Base-by-base conservation (phyloP, 1,140 invertebrate species). In the Panagrolaimus sp. region DNA sequence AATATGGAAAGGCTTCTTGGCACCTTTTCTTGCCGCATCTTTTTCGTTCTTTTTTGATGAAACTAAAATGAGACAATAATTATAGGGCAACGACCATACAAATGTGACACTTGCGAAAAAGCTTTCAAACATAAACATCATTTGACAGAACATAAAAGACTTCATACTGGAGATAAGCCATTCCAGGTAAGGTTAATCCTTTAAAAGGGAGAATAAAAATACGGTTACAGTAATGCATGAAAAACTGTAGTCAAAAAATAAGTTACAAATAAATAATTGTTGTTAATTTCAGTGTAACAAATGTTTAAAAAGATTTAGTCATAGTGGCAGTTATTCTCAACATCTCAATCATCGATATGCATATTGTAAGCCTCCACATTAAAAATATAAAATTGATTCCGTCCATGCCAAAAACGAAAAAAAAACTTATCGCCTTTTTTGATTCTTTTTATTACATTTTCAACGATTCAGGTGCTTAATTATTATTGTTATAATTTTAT, bases 91-190 rank as follows among this genome's bases (percentile, higher is more conserved):
- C 89, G 96, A 71, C 96, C 96, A 47, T 94, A 98, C 87, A 94
- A 95, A 86, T 99, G 96, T 86, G 89, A 94, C 83, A 90, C 95
- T 77, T 99, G 96, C 85, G 88, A 90, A n/a, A 99, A 96, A 85
- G 96, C 96, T 63, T 99, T 99, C 88, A 99, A 99, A 85, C 96
- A 99, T 87, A 99, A 99, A 87, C 96, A 99, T 85, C 96, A 99
- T 84, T 87, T 98, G 74, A 98, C 95, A 43, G 96, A 99, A 86
- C 96, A 99, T 87, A 94, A 95, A 84, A 89, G 96, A 72, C 87
- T 99, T 67, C 96, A 99, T 87, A 96, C 90, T 65, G 96, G 96
- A 8, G 95, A 98, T 86, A 98, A 98, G 71, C 87, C 86, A 17
- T 83, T 83, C 71, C 80, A 82, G 65, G 79, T 82, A 69, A 75